Base-by-base conservation (phyloP, 2,113 vertebrate species). In the Trogon surrucura region DNA sequence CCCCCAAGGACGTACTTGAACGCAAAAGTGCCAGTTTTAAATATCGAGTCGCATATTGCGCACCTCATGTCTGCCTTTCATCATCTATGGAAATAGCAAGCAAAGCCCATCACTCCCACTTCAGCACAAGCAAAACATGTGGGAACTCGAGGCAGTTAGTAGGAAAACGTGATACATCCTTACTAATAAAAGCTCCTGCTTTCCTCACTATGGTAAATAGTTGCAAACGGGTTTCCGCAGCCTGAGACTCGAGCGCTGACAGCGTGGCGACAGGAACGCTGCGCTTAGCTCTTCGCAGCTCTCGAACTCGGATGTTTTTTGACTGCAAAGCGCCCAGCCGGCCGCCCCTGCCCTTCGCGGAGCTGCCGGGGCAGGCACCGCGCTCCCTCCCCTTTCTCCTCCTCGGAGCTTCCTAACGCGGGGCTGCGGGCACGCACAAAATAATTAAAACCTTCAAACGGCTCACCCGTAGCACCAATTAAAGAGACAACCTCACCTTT, bases 181-280 rank as follows among this genome's bases (percentile, higher is more conserved):
- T 94, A 58, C 96, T 95, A 95, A 96, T 65, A 96, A 96, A 97
- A 96, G 96, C 94, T 93, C 79, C 89, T 8, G 62, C 61, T 93
- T 88, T 91, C 92, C 87, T 91, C 95, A 11, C 78, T 41, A 30
- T 19, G 92, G 61, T 34, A 85, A 84, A 92, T 34, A 92, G 92
- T 11, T 50, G 92, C 60, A 36, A 92, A 82, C 18, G 89, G 64
- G 8, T 54, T 80, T 89, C 71, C 58, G 87, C 77, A 75, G 92
- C 82, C 85, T 36, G 48, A 75, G 62, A 65, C 47, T 27, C 41
- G 0, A 8, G 3, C 65, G 64, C 69, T 94, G 91, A 94, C 90
- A 91, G 85, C 66, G 13, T 0, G 1, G 84, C 6, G 18, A 84
- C 44, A 48, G 79, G 58, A 88, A 47, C 0, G 5, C 82, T 5